Evolutionary conservation across 2,797 vertebrate species (phyloP).

Genomic region (Erethizon dorsatum): DNA sequence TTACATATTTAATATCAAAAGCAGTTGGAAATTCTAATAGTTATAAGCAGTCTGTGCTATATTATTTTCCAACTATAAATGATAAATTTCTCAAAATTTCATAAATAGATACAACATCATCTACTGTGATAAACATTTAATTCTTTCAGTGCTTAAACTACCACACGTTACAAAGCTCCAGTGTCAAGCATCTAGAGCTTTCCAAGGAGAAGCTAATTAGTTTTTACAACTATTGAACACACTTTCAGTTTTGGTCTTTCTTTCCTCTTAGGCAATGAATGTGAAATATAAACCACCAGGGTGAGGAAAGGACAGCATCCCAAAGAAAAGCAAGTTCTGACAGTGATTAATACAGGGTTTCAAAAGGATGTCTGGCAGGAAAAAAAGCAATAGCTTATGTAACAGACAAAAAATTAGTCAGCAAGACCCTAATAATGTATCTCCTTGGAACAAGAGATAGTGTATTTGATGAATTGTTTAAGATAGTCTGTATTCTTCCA

Average conservation of each 20-base stretch:
- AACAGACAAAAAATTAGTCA: conserved; percentile 61
- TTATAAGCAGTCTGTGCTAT: not conserved
- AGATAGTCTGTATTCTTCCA: conserved; percentile 51
- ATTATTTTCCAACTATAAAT: conserved; percentile 29
- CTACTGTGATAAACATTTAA: conserved; percentile 32
- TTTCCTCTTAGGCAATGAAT: not conserved
- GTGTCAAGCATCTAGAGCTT: conserved; percentile 45
- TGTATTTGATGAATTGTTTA: conserved; percentile 56
- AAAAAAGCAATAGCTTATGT: conserved; percentile 66
- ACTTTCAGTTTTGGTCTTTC: conserved; percentile 61
- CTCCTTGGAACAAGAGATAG: conserved; percentile 4
- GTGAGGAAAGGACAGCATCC: conserved; percentile 50
- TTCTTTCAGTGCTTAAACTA: conserved; percentile 32
- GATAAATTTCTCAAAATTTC: not conserved
- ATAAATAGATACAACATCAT: not conserved
- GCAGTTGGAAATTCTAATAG: not conserved
- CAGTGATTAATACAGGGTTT: conserved; percentile 67
- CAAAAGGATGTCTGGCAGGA: conserved; percentile 71
- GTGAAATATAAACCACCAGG: conserved; percentile 49
- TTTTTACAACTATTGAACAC: not conserved
- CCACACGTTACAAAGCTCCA: conserved; percentile 6
- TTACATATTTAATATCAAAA: conserved; percentile 58
- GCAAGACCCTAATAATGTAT: not conserved
- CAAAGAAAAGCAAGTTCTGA: conserved; percentile 48
- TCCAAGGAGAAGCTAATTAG: conserved; percentile 42